Evolutionary conservation across 2,888 invertebrate genomes (phyloP).

Genomic region (Hermaeophaga mercurialis): DNA sequence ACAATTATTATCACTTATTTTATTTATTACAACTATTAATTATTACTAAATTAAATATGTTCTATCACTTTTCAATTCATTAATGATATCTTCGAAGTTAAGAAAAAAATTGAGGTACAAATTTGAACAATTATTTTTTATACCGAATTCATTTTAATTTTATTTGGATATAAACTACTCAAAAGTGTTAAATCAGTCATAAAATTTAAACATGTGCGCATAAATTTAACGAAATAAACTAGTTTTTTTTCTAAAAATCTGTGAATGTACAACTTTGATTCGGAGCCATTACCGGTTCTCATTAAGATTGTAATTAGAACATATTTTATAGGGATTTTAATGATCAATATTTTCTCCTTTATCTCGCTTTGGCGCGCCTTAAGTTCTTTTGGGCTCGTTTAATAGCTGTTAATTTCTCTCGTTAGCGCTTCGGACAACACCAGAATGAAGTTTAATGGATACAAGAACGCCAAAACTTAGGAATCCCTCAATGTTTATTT

Average conservation of each 20-base stretch:
- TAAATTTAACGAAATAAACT: not conserved
- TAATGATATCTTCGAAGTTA: no score
- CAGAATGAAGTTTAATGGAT: not conserved
- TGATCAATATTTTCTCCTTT: constrained; percentile 25
- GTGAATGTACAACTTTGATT: not conserved
- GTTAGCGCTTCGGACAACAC: constrained; percentile 5
- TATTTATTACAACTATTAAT: no score
- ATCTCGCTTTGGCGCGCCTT: constrained; percentile 22
- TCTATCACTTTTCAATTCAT: no score
- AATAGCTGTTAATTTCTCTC: constrained; percentile 20
- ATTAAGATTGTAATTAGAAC: constrained; percentile 30
- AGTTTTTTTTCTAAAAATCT: constrained; percentile 19
- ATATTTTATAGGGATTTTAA: constrained; percentile 31
- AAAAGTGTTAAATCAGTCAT: constrained; percentile 6
- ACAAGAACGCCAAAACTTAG: not conserved
- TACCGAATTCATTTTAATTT: no score
- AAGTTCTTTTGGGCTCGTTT: constrained; percentile 22
- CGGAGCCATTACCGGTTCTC: constrained; percentile 23
- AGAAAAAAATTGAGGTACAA: no score
- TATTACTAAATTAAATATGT: no score
- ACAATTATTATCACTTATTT: no score
- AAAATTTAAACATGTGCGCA: constrained; percentile 2
- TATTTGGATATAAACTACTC: no score
- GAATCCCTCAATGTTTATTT: not conserved
- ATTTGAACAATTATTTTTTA: no score